Percentiles rank a stretch among this genome's conserved stretches.
Conservation (phyloP, 2,888 invertebrate species). For the Eustalomyia histrio region DNA sequence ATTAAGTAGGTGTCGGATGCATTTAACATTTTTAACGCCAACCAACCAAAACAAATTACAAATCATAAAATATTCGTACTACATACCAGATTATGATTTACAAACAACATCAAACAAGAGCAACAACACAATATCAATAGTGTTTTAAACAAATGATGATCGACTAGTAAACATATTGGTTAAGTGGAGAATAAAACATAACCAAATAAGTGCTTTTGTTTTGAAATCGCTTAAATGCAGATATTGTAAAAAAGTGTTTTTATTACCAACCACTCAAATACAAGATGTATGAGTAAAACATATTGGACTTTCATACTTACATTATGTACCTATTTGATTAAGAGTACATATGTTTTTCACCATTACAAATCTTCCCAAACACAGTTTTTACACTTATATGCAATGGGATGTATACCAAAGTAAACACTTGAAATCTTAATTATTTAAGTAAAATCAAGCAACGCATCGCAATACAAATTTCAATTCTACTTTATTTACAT, state of each 20-base stretch:
- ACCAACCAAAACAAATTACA: slow-evolving; percentile 6
- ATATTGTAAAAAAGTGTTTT: slow-evolving; percentile 23
- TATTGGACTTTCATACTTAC: slow-evolving; percentile 15
- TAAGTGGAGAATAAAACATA: background rate
- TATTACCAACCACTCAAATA: slow-evolving; percentile 37
- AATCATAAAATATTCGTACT: background rate
- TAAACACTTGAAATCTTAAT: background rate
- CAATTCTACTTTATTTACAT: too few species aligned
- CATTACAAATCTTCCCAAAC: slow-evolving; percentile 38
- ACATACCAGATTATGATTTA: slow-evolving; percentile 29
- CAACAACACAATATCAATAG: slow-evolving; percentile 1
- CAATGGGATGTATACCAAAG: background rate
- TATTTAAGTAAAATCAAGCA: too few species aligned
- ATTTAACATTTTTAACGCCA: slow-evolving; percentile 21
- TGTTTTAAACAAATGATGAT: background rate
- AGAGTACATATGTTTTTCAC: slow-evolving; percentile 28
- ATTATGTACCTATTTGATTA: slow-evolving; percentile 3
- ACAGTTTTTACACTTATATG: slow-evolving; percentile 4
- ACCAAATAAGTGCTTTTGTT: background rate
- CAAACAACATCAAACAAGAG: background rate
- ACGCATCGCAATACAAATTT: too few species aligned
- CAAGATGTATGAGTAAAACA: background rate
- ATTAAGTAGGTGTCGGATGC: slow-evolving; percentile 30
- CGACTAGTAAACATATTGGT: background rate
- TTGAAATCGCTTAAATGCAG: background rate